Evolutionary conservation across 2,888 invertebrate genomes (phyloP).

Genomic region (Drosophila ustulata): DNA sequence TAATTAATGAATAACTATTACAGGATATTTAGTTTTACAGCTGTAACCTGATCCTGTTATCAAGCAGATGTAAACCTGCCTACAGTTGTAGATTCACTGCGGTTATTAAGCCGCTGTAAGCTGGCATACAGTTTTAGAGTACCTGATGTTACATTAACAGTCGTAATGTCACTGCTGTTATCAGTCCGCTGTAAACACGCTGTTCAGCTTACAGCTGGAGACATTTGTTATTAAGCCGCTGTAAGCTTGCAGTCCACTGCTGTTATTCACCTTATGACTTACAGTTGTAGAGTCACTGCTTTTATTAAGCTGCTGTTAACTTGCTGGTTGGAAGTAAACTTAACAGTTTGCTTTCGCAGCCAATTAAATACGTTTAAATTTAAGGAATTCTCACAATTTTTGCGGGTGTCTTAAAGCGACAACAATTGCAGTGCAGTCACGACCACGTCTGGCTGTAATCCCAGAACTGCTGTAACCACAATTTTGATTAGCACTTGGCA

Average conservation of each 20-base stretch:
- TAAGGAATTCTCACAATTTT: neutral
- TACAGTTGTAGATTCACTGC: too few species aligned
- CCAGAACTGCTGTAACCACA: slow-evolving; percentile 43
- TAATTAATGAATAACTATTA: too few species aligned
- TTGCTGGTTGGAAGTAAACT: neutral
- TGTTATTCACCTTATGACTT: neutral
- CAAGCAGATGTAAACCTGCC: too few species aligned
- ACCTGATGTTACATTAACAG: neutral
- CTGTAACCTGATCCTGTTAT: too few species aligned
- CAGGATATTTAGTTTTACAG: too few species aligned
- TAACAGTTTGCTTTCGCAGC: too few species aligned
- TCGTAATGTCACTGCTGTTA: too few species aligned
- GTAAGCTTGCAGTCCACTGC: neutral
- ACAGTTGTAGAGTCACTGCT: slow-evolving; percentile 4
- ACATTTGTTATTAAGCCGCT: neutral
- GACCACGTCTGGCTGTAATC: slow-evolving; percentile 22
- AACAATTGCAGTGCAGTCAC: slow-evolving; percentile 38
- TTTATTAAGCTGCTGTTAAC: neutral
- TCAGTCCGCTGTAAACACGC: neutral
- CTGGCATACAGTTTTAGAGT: too few species aligned
- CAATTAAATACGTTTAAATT: slow-evolving; percentile 5
- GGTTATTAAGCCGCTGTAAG: too few species aligned
- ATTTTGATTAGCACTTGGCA: slow-evolving; percentile 55
- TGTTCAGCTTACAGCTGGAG: neutral
- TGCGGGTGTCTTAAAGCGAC: slow-evolving; percentile 24